Base-by-base conservation (phyloP, 2,888 invertebrate species). In the Cosmia pyralina region DNA sequence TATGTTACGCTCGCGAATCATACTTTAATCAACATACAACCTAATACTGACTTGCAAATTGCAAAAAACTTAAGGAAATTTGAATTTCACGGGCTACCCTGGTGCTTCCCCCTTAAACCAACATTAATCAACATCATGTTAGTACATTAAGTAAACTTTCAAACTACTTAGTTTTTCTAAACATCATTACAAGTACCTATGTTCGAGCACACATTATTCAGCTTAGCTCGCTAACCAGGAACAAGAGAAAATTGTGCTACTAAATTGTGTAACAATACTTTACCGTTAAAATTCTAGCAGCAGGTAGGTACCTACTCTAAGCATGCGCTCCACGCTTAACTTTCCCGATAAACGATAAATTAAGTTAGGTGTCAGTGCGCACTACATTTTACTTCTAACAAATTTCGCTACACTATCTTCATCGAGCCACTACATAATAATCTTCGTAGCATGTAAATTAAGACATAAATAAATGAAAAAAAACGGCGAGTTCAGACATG, bases 391-490 rank as follows among this genome's bases (percentile, higher is more conserved):
- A 77, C 73, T 59, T 66, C 67, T 65, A 69, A 76, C 76, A 78
- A 83, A 82, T 84, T 83, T 69, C 60, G 68, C 83, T 70, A 64
- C 68, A 83, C 70, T 85, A 81, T 76, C 70, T 83, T 72, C 63
- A 83, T 69, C 69, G 57, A 73, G 75, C 69, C 62, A 65, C 58
- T 78, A 75, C 64, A 68, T 78, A 70, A 85, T 79, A 72, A 85
- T 84, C 67, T 84, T 85, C 76, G 77, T 73, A 71, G 66, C 83
- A 83, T 83, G 84, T 79, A 85, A 82, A 87, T 86, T 73, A 81
- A 87, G 84, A 67, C 76, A 86, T 89, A 85, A 87, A 88, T 87
- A 88, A 79, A 79, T n/a, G 75, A 67, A 79, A 73, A 81, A 81
- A 85, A 83, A 73, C 75, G 22, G 73, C 73, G 78, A 77, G 72